phyloP scores from a whole-genome alignment of 2,113 vertebrate genomes.

The Syngnathus typhle region DNA sequence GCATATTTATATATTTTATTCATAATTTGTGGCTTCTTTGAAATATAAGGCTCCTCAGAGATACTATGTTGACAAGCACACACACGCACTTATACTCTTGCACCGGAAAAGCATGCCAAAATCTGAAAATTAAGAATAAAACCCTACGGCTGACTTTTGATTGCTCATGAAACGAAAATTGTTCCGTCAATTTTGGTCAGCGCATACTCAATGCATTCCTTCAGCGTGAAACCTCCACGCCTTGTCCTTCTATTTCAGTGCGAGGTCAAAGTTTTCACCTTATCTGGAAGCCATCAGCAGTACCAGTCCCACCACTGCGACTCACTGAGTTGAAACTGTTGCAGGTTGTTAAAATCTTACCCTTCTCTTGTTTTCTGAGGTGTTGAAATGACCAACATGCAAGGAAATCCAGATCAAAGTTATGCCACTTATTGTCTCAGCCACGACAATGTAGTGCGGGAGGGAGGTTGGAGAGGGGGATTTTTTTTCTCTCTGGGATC shows the following conservation, averaged over 20 bases:
- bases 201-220: slow-evolving; percentile 36
- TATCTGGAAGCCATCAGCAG: slow-evolving; percentile 70
- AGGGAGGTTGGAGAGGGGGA: slow-evolving; percentile 29
- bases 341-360: slow-evolving; percentile 51
- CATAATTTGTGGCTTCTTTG: not conserved
- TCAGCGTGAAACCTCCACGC: slow-evolving; percentile 21
- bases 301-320: slow-evolving; percentile 63
- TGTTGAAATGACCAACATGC: slow-evolving; percentile 21
- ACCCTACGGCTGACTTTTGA: slow-evolving; percentile 28
- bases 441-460: slow-evolving; percentile 40
- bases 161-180: slow-evolving; percentile 31
- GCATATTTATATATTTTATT: not conserved
- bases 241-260: slow-evolving; percentile 46
- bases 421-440: slow-evolving; percentile 54
- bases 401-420: slow-evolving; percentile 53
- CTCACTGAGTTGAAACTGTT: slow-evolving; percentile 60
- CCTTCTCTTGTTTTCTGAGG: slow-evolving; percentile 18
- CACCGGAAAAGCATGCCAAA: slow-evolving; percentile 11
- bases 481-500: slow-evolving; percentile 47
- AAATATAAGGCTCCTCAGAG: not conserved
- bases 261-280: slow-evolving; percentile 67
- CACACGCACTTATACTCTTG: slow-evolving; percentile 6
- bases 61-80: not conserved
- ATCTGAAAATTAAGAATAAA: slow-evolving; percentile 22
- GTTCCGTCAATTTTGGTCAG: slow-evolving; percentile 34